phyloP scores from a whole-genome alignment of 2,888 invertebrate species.

The Rotaria sp. region DNA sequence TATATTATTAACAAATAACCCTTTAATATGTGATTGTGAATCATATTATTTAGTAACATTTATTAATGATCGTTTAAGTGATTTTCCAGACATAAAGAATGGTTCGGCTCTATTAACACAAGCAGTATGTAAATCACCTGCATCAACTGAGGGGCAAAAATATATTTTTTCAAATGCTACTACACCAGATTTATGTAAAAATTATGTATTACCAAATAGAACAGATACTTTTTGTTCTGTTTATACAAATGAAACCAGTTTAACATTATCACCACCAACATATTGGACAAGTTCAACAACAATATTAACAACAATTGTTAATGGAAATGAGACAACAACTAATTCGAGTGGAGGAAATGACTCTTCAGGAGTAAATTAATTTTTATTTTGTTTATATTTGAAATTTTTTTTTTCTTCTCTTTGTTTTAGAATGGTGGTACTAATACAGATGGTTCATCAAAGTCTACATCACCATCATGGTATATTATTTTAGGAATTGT shows the following conservation, averaged over 20 bases:
- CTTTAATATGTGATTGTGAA: conserved; percentile 22
- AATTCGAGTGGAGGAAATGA: neutral
- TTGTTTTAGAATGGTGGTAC: neutral
- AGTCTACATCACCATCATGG: neutral
- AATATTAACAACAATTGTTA: neutral
- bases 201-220: neutral
- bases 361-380: neutral
- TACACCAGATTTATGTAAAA: neutral
- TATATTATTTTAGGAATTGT: conserved; percentile 2
- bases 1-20: neutral
- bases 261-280: neutral
- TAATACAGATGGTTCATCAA: neutral
- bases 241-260: neutral
- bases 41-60: neutral
- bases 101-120: neutral
- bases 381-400: too few species aligned
- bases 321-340: neutral
- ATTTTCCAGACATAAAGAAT: neutral
- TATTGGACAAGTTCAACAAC: neutral
- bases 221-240: neutral
- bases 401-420: too few species aligned
- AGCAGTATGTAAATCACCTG: neutral
- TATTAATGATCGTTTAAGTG: neutral
- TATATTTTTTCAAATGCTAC: neutral
- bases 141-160: neutral